Percentiles rank a stretch among this genome's conserved stretches.
Conservation (phyloP, 2,797 vertebrate species). For the Rhincodon typus region DNA sequence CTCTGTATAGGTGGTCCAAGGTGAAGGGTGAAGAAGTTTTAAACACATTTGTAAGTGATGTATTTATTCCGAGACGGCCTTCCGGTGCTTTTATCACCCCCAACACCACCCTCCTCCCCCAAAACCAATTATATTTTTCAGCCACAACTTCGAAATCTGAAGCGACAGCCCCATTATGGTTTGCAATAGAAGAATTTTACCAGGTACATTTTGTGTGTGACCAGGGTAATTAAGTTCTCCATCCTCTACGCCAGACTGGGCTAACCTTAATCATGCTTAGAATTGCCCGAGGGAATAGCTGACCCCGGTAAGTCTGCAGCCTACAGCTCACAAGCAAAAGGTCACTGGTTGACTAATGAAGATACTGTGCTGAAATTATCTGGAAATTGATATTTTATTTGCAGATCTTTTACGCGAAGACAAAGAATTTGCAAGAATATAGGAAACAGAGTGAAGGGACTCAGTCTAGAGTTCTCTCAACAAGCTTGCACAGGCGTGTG, state of each 20-base stretch:
- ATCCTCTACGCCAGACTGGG: neutral
- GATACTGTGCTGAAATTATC: neutral
- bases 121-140: neutral
- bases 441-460: neutral
- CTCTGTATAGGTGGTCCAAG: neutral
- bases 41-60: neutral
- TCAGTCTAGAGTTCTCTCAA: neutral
- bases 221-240: neutral
- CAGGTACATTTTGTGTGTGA: neutral
- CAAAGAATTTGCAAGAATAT: neutral
- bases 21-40: neutral
- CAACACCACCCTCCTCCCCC: neutral
- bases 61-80: neutral
- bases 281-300: neutral
- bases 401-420: neutral
- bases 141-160: neutral
- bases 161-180: neutral
- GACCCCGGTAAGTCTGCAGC: neutral
- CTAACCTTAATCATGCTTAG: neutral
- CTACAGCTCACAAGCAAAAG: neutral
- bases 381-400: no score
- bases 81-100: neutral
- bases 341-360: neutral
- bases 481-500: neutral
- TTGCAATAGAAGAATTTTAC: neutral